Evolutionary conservation across 2,113 vertebrate species (phyloP), one percentile per base, ranked within the genome.

Genomic region (Etia nguti): DNA sequence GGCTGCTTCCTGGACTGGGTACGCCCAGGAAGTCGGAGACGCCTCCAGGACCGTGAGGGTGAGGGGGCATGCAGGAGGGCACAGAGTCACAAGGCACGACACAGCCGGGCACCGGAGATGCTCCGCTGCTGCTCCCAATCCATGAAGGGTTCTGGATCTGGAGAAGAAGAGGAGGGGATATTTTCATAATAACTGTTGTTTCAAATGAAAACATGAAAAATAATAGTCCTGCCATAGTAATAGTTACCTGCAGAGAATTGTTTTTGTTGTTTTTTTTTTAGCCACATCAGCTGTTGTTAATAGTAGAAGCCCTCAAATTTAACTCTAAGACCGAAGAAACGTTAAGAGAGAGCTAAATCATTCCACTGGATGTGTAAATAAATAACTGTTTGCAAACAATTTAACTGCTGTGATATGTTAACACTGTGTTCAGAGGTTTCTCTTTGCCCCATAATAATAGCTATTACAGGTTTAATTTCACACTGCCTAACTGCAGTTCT

Each of bases 131-230:
- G 95, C 97, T 97, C 82, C 97, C 96, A 0, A 98, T 98, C 98
- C 98, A 98, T 15, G 98, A 97, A 0, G 98, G 97, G 84, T 98
- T 99, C 96, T 99, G 98, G 94, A 99, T 99, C 98, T 99, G 95
- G 10, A 36, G 82, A 43, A 81, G 2, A 92, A 73, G 11, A 84
- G 41, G 4, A 62, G 46, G 29, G 3, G 38, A 70, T 52, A 52
- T 52, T 77, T 77, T 34, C 26, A 9, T 77, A 52, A 50, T 77
- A 77, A 31, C 10, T 18, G 11, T 68, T 52, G 11, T 77, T 34
- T 1, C 46, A 34, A 77, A 77, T 34, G 26, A 52, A 52, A 11
- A 34, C 48, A 9, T 77, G 46, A 77, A n/a, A 48, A 77, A n/a
- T 29, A 52, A 34, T 77, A 77, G 46, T 26, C 24, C 41, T 8